Base-by-base conservation (phyloP, 1,140 invertebrate genomes). In the Aphis craccivora region DNA sequence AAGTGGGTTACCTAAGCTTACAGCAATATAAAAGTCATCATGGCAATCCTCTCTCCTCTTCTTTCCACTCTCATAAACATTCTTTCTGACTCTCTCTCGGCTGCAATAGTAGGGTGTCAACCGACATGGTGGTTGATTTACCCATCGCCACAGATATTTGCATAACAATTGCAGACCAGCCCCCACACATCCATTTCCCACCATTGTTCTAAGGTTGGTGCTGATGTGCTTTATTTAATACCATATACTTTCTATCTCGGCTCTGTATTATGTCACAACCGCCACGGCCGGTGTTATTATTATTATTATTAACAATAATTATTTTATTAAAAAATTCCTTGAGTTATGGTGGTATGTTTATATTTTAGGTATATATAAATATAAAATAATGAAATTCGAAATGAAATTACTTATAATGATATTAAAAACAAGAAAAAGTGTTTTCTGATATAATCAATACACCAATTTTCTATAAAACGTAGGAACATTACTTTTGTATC, bases 191-290 rank as follows among this genome's bases (percentile, higher is more conserved):
- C 40, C 2, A 23, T 37, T 90, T 18, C 8, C 18, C 90, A 30
- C 90, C 14, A 91, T 91, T 91, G 90, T 91, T 83, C 45, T 51
- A 37, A 91, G 76, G 67, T 20, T 25, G 43, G 8, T 25, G 37
- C 67, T 51, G 90, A 43, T 91, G 90, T 91, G 90, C 60, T 76
- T 91, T 91, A 91, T 91, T 91, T 91, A 91, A 91, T 60, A 91
- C 90, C 90, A 91, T 67, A 90, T 67, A 91, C 90, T 91, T 81
- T 91, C 90, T 67, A 91, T 76, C 60, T 48, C 25, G 55, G n/a
- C 90, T 67, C 53, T 87, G 40, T 87, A 87, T 87, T 45, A n/a
- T 48, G 86, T 87, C 86, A 51, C 60, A 14, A 20, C 14, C 60
- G 14, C 60, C 14, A 51, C 60, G 4, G 6, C 14, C 60, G 14